Evolutionary conservation across 1,140 invertebrate genomes (phyloP), one percentile per base, ranked within the genome.

Genomic region (Pseudachorutes palmiensis): DNA sequence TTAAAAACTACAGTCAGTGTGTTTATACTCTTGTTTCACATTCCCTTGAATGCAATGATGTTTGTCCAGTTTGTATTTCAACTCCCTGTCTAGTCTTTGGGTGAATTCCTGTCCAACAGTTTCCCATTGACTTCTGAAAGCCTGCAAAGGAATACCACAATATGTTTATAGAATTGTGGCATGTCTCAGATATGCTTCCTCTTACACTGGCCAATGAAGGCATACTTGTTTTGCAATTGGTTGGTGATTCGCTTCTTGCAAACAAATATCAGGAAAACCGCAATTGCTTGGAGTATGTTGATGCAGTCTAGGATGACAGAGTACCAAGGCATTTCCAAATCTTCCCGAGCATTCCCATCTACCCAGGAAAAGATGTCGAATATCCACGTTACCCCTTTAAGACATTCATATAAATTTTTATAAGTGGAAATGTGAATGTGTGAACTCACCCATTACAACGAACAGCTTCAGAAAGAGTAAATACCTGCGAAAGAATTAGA

Each of bases 261-360:
- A 3, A 69, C 67, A 69, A 69, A 69, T 26, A 69, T 69, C 1
- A 62, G n/a, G 41, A 69, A 69, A 16, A 59, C 61, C 1, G 28
- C 33, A 1, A 65, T 32, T 14, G 62, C 57, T 51, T 69, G 67
- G 22, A 65, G 45, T 14, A 65, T 45, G 57, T 65, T 69, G 24
- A 69, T 19, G 1, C 64, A 2, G 41, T 69, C 67, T 19, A 69
- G 32, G 9, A 48, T 24, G 31, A 65, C 5, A 1, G 3, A 60
- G 24, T 58, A 65, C 22, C 24, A 32, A 1, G 49, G 33, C 1
- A 22, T n/a, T 28, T 48, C 3, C 1, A 22, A 32, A 5, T 24
- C 24, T 19, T 14, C 33, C 5, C 16, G 5, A 2, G 2, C 9
- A 2, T 22, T 60, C 30, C 2, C 22, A 31, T 60, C 58, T 29